Conservation (phyloP, 37 sponge, comb jelly and placozoan species). For the Halichondria panicea region DNA sequence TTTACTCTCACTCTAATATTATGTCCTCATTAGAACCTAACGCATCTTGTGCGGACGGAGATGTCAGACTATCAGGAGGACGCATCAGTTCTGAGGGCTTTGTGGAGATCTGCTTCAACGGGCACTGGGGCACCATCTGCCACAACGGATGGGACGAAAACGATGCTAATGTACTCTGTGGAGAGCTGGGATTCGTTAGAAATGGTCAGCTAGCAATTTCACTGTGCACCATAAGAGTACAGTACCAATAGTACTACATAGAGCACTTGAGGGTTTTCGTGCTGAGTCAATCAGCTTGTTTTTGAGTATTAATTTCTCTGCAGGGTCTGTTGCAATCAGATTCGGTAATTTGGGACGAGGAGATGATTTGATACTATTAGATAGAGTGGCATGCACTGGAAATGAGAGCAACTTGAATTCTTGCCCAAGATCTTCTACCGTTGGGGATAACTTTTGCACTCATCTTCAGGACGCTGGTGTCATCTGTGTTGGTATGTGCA, state of each 20-base stretch:
- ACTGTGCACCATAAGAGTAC: not conserved
- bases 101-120: conserved; percentile 44
- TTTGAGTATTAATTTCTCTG: not conserved
- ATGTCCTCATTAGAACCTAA: conserved; percentile 6
- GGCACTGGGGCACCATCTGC: conserved; percentile 51
- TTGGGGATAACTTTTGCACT: conserved; percentile 11
- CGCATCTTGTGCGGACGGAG: conserved; percentile 12
- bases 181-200: conserved; percentile 10
- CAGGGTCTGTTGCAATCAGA: conserved; percentile 18
- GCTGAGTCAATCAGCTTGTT: not conserved
- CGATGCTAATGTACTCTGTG: conserved; percentile 33
- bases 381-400: conserved; percentile 30
- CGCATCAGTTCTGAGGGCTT: conserved; percentile 18
- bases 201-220: not conserved
- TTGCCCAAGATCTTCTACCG: not conserved
- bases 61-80: not conserved
- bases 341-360: conserved; percentile 52
- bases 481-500: conserved; percentile 30
- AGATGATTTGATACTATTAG: conserved; percentile 17
- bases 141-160: conserved; percentile 17
- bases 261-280: not conserved
- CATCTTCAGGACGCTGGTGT: conserved; percentile 46
- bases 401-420: conserved; percentile 18
- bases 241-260: not conserved
- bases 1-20: not conserved